phyloP scores from a whole-genome alignment of 1,140 invertebrate species.

The Leucophenga varia region DNA sequence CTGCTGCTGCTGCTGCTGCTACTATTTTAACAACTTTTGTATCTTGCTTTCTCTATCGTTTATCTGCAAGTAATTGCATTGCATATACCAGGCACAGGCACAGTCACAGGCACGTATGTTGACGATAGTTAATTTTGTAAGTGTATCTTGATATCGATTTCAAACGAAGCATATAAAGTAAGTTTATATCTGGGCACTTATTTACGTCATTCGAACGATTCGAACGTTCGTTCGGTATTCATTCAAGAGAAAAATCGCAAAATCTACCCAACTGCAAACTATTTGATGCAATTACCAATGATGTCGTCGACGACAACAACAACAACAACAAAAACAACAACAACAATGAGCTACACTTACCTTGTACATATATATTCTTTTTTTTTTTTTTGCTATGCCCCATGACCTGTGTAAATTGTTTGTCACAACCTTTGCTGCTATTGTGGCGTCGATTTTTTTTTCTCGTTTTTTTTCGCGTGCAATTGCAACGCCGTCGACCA shows the following conservation, averaged over 20 bases:
- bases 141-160: conserved; percentile 53
- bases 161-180: conserved; percentile 19
- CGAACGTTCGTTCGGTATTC: too few relatives aligned
- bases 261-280: conserved; percentile 28
- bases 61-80: conserved; percentile 53
- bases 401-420: too few relatives aligned
- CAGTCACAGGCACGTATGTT: conserved; percentile 54
- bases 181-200: conserved; percentile 12
- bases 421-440: too few relatives aligned
- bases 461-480: too few relatives aligned
- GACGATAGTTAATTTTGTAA: conserved; percentile 54
- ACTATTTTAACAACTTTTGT: too few relatives aligned
- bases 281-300: conserved; percentile 37
- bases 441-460: too few relatives aligned
- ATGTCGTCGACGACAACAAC: conserved; percentile 19
- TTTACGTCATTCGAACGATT: conserved; percentile 25
- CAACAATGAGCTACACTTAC: neutral
- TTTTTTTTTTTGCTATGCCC: too few relatives aligned
- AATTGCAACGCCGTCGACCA: too few relatives aligned
- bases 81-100: conserved; percentile 51
- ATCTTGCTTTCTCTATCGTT: conserved; percentile 31
- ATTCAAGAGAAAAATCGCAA: too few relatives aligned
- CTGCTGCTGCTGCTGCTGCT: conserved; percentile 10
- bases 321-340: conserved; percentile 13
- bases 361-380: too few relatives aligned